Base-by-base conservation (phyloP, 1,140 invertebrate species). In the Epicauta chinensis region DNA sequence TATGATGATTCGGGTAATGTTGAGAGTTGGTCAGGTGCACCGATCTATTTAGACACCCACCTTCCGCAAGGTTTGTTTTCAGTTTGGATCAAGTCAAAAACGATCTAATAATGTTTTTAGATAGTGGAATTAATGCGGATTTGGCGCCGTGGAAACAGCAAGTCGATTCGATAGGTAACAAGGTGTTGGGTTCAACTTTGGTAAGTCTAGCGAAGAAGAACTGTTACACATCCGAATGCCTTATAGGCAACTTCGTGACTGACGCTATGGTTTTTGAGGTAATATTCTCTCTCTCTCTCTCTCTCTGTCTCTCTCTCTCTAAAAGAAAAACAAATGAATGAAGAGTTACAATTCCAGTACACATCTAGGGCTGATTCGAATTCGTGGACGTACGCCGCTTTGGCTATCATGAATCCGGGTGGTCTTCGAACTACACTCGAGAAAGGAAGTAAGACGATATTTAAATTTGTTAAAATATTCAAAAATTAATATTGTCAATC, bases 1-100 rank as follows among this genome's bases (percentile, higher is more conserved):
- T 91, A 93, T 61, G 78, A 92, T 62, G 72, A 76, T n/a, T 57
- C 77, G 1, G 89, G 89, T 4, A 79, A 89, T 60, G 75, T 87
- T 6, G 66, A 73, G 1, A 68, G 73, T 36, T 90, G 81, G 76
- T 73, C 75, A 15, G 89, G 90, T 12, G 81, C 82, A 43, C 89
- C 91, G 0, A 82, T 91, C 58, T 81, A 87, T 50, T 69, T 93
- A 57, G 79, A 84, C 47, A 58, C 67, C 2, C 72, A 72, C 36
- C 73, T 88, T 14, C 70, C 78, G 1, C 69, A 84, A 76, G 82
- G 84, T 46, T 12, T 11, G 7, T 16, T 32, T 36, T 46, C 13
- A 9, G 3, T 34, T 17, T 35, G 31, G 0, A 30, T 17, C 31
- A 43, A n/a, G 13, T 30, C 3, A n/a, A 30, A 35, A 23, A 12